Base-by-base conservation (phyloP, 2,113 vertebrate species). In the Chaetodon trifascialis region DNA sequence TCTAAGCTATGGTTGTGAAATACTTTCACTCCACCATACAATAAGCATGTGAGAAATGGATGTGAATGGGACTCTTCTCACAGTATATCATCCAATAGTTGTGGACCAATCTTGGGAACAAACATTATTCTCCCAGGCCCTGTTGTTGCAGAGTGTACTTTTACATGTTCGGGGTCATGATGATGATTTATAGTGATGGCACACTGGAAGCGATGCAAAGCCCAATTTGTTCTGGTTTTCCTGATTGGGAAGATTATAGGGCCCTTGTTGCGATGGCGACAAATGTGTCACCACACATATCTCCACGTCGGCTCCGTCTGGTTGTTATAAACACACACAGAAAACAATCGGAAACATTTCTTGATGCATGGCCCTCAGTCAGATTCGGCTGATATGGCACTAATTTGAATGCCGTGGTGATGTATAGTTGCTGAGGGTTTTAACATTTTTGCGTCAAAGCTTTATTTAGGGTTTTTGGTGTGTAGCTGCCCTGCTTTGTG, bases 231-330 rank as follows among this genome's bases (percentile, higher is more conserved):
- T 87, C 66, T 92, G 92, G 90, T 90, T 92, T 90, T 81, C 64
- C 83, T 84, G 79, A 92, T 80, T 77, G 87, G 83, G 70, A 59
- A 94, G 93, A 95, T 95, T 94, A 95, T 19, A 94, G 93, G 88
- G 70, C 25, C 67, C 63, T 47, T 23, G 46, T 63, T 72, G 64
- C 58, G 58, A 87, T 71, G 86, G 90, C 65, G 76, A 89, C 88
- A 88, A 93, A 90, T 76, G 72, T 82, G 83, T 90, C 83, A 84
- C 90, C 89, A 16, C 94, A 93, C 86, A 86, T 77, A 80, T 84
- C 84, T 88, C 66, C 70, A 10, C 68, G 58, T 58, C 0, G 49
- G 16, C 70, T 73, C 79, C 23, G 84, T 91, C 79, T 47, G 68
- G 80, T 88, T 85, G 67, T 82, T 67, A 36, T 63, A 72, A 91